phyloP scores from a whole-genome alignment of 1,140 invertebrate genomes.

The Ceratoteleas bidentatus region DNA sequence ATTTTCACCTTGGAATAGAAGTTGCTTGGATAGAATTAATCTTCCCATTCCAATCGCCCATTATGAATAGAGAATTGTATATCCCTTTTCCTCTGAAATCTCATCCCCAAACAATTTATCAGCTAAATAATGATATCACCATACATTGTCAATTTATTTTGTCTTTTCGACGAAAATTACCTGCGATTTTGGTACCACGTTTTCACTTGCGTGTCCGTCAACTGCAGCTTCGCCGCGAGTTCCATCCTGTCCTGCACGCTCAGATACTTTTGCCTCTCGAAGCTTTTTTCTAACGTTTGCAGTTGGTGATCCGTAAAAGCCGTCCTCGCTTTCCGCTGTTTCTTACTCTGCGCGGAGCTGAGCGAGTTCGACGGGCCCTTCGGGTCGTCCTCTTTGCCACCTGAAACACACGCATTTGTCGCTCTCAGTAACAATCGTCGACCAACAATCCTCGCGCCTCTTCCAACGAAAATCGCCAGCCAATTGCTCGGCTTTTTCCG shows the following conservation, averaged over 20 bases:
- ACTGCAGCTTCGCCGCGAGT: slow-evolving; percentile 95
- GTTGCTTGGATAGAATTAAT: too few relatives aligned
- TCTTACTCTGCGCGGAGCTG: slow-evolving; percentile 87
- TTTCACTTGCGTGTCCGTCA: slow-evolving; percentile 99
- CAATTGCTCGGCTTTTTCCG: background rate
- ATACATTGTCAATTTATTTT: background rate
- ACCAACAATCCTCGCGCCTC: background rate
- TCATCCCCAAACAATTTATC: too few relatives aligned
- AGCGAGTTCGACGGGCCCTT: slow-evolving; percentile 82
- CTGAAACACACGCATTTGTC: slow-evolving; percentile 65
- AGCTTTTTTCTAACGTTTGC: slow-evolving; percentile 97
- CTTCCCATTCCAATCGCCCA: too few relatives aligned
- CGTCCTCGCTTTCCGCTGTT: slow-evolving; percentile 97
- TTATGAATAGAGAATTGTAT: too few relatives aligned
- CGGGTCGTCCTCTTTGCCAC: slow-evolving; percentile 78
- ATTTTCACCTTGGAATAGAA: too few relatives aligned
- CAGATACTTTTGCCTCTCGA: slow-evolving; percentile 98
- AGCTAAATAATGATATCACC: background rate
- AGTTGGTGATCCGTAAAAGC: slow-evolving; percentile 99
- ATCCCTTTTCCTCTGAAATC: too few relatives aligned
- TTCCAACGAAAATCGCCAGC: background rate
- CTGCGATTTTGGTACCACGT: slow-evolving; percentile 99
- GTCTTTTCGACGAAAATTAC: slow-evolving; percentile 82
- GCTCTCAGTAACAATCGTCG: background rate
- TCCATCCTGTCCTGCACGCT: slow-evolving; percentile 99